Evolutionary conservation across 2,797 vertebrate genomes (phyloP).

Genomic region (Pangasius sanitwongsei): DNA sequence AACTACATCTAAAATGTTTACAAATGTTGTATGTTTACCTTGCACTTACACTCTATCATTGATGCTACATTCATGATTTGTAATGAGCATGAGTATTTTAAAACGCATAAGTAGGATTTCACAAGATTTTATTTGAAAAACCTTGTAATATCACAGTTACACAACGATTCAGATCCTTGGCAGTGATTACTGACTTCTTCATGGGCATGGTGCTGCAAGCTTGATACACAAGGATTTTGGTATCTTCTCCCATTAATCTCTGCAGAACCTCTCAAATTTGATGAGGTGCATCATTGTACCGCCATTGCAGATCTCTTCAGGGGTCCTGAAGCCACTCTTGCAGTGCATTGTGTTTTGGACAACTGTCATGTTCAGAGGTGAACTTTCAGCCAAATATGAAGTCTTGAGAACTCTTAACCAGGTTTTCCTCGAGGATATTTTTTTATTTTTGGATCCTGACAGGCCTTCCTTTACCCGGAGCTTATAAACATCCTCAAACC

Average conservation of each 20-base stretch:
- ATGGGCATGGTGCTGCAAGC: background rate
- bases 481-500: background rate
- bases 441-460: background rate
- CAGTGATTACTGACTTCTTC: background rate
- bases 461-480: background rate
- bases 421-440: background rate
- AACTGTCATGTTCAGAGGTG: background rate
- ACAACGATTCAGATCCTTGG: background rate
- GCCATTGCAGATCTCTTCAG: background rate
- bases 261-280: background rate
- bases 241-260: background rate
- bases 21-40: background rate
- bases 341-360: background rate
- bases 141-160: background rate
- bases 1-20: background rate
- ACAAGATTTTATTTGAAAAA: background rate
- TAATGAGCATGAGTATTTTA: background rate
- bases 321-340: background rate
- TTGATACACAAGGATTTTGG: background rate
- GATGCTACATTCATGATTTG: background rate
- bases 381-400: background rate
- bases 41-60: too few relatives aligned
- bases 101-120: background rate
- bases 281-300: background rate
- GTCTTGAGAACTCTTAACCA: background rate